Base-by-base conservation (phyloP, 2,113 vertebrate genomes). In the Lasiurus cinereus region DNA sequence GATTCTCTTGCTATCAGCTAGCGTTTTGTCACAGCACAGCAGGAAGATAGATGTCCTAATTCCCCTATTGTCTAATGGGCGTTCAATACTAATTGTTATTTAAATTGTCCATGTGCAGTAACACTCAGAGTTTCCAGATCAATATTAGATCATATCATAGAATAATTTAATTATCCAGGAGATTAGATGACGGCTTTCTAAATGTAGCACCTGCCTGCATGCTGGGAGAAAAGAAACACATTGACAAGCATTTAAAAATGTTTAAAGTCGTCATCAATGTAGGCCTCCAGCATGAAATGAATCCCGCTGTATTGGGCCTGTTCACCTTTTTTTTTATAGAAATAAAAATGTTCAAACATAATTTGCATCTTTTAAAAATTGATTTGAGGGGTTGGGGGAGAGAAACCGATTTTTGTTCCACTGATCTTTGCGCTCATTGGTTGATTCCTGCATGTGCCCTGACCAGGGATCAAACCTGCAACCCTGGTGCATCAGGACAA, bases 121-220 rank as follows among this genome's bases (percentile, higher is more conserved):
- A 92, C 64, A 2, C 5, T 54, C 59, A 5, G 29, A 52, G 22
- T 69, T 92, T 93, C 27, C 18, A 85, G 43, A 33, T 64, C 29
- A 21, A 8, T 59, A 33, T 50, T 50, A 83, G 18, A 43, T 54
- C 8, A 78, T 54, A 59, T 59, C 29, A 56, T 15, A 46, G 12
- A 90, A 64, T 54, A 46, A 77, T 62, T n/a, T 79, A 52, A 92
- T 70, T 88, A 59, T 56, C 83, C 19, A 91, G 22, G 29, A 93
- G 24, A 54, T 88, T 56, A 15, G 59, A 39, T 14, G 27, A 5
- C 5, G 12, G 85, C 33, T 10, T 31, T 90, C 33, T 62, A 48
- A 95, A 33, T 29, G 72, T 18, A 67, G 59, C 7, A 62, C 59
- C 59, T 27, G 59, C 3, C 19, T 84, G 13, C 2, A 29, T 59